phyloP scores from a whole-genome alignment of 2,888 invertebrate genomes.

The Scrobipalpa atriplicella region DNA sequence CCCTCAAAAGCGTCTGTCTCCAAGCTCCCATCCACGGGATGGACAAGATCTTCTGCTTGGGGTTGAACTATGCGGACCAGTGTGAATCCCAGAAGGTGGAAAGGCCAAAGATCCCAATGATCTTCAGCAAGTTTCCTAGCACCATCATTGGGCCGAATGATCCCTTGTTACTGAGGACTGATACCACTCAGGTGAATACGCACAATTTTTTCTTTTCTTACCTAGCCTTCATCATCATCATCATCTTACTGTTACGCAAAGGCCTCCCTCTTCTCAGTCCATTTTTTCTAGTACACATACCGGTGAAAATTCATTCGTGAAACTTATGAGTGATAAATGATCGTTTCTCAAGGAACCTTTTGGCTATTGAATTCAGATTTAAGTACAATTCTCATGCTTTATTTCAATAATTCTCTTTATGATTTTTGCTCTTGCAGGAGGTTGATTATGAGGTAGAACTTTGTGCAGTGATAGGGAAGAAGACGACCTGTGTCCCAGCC shows the following conservation, averaged over 20 bases:
- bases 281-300: too few species aligned
- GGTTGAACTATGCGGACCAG: conserved; percentile 91
- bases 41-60: conserved; percentile 91
- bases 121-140: conserved; percentile 92
- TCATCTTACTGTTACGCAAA: too few species aligned
- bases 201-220: too few species aligned
- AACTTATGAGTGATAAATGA: too few species aligned
- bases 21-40: conserved; percentile 86
- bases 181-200: conserved; percentile 38
- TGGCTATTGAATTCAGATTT: too few species aligned
- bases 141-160: conserved; percentile 87
- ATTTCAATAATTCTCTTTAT: too few species aligned
- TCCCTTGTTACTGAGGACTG: conserved; percentile 68
- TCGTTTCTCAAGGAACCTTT: too few species aligned
- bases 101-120: conserved; percentile 87
- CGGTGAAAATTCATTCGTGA: too few species aligned
- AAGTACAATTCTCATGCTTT: too few species aligned
- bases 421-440: not conserved
- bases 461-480: conserved; percentile 8
- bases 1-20: conserved; percentile 36
- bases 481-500: not conserved
- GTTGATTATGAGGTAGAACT: conserved; percentile 19
- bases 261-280: too few species aligned
- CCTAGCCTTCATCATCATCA: too few species aligned
- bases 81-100: conserved; percentile 89